Percentiles rank a stretch among this genome's conserved stretches.
Evolutionary conservation across 30 jellyfish, hydroid and myxozoan genomes (phyloP).

Genomic region (Morbakka virulenta): DNA sequence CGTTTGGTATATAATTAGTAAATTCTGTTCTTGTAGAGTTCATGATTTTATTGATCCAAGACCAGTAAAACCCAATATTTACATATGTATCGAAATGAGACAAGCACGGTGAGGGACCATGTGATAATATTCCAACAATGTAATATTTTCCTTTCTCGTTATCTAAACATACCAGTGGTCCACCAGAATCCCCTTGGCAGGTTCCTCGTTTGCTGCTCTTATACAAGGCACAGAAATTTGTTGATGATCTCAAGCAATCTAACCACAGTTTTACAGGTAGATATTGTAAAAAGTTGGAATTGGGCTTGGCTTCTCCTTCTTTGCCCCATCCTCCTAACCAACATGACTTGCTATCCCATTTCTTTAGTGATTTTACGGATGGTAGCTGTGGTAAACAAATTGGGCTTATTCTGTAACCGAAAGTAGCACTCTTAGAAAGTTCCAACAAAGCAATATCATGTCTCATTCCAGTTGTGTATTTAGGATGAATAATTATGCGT

Average conservation of each 20-base stretch:
- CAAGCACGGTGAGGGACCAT: constrained; percentile 24
- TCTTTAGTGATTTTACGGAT: neutral
- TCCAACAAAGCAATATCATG: constrained; percentile 26
- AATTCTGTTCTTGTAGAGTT: too few relatives aligned
- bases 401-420: constrained; percentile 4
- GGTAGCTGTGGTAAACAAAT: constrained; percentile 2
- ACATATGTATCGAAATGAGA: constrained; percentile 10
- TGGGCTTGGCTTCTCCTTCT: neutral
- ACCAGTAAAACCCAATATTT: neutral
- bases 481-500: constrained; percentile 8
- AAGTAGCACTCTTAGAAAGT: neutral
- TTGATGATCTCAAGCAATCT: constrained; percentile 19
- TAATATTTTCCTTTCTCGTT: neutral
- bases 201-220: constrained; percentile 8
- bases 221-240: constrained; percentile 9
- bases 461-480: neutral
- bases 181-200: constrained; percentile 42
- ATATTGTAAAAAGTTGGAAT: neutral
- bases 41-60: neutral
- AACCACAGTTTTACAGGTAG: constrained; percentile 3
- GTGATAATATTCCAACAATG: constrained; percentile 11
- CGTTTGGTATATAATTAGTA: too few relatives aligned
- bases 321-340: constrained; percentile 29
- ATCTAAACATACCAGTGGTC: constrained; percentile 10
- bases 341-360: neutral